A percentile compares a stretch with the other conserved stretches of the same genome.
phyloP scores from a whole-genome alignment of 1,140 invertebrate species.

The Trachymyrmex septentrionalis region DNA sequence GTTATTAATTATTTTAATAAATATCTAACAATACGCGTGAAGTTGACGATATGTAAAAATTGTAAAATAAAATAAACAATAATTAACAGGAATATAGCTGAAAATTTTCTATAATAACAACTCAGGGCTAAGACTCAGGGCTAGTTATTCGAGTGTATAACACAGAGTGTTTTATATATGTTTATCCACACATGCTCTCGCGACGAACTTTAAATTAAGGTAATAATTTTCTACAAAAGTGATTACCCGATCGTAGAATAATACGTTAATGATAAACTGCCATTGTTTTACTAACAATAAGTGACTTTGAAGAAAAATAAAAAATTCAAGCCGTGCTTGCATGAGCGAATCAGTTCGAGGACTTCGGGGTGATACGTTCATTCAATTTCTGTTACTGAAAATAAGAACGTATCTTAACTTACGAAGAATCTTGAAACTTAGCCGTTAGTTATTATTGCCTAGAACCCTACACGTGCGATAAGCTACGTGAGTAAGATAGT shows the following conservation, averaged over 20 bases:
- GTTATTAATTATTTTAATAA: neutral
- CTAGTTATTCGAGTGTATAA: neutral
- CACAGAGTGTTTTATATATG: slow-evolving; percentile 19
- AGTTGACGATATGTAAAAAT: neutral
- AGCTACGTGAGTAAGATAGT: slow-evolving; percentile 10
- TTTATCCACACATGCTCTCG: neutral
- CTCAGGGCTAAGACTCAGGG: slow-evolving; percentile 1
- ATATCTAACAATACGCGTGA: neutral
- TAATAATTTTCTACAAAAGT: slow-evolving; percentile 55
- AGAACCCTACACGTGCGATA: neutral
- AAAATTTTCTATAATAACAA: slow-evolving; percentile 48
- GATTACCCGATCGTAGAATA: neutral
- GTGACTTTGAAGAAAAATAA: neutral
- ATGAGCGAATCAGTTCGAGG: neutral
- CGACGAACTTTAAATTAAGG: slow-evolving; percentile 34
- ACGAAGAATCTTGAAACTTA: slow-evolving; percentile 70
- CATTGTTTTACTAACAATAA: neutral
- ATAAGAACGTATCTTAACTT: slow-evolving; percentile 27
- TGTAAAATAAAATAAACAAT: neutral
- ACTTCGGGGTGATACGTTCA: slow-evolving; percentile 10
- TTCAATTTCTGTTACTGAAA: slow-evolving; percentile 15
- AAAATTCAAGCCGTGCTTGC: neutral
- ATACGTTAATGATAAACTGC: slow-evolving; percentile 14
- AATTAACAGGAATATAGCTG: neutral
- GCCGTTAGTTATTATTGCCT: neutral